Evolutionary conservation across 2,888 invertebrate species (phyloP).

Genomic region (Hymenopus coronatus): DNA sequence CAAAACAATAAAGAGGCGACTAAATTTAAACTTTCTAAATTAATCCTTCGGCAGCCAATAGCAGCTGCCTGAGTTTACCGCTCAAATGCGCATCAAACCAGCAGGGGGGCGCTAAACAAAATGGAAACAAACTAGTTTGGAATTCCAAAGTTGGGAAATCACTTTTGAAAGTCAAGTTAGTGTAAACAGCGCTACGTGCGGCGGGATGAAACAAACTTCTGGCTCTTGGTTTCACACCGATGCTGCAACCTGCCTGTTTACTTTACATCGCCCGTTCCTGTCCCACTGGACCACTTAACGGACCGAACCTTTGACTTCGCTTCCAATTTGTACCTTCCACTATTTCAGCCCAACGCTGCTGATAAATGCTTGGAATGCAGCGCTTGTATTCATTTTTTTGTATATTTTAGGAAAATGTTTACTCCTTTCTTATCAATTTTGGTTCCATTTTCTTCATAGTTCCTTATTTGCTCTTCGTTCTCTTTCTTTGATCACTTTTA

Average conservation of each 20-base stretch:
- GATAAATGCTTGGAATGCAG: no score
- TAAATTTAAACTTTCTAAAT: no score
- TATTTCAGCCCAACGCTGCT: neutral
- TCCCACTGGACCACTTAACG: neutral
- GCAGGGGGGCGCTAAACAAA: neutral
- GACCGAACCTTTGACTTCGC: neutral
- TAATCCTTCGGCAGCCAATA: no score
- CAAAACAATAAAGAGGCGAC: no score
- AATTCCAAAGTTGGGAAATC: neutral
- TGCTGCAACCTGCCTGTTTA: neutral
- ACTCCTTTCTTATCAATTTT: no score
- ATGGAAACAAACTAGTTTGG: neutral
- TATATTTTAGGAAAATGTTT: no score
- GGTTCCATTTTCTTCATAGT: no score
- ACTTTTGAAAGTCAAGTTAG: neutral
- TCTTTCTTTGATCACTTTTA: no score
- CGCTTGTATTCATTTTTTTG: no score
- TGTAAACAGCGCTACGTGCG: neutral
- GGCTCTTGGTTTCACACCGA: neutral
- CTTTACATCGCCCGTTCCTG: neutral
- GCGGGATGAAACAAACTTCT: neutral
- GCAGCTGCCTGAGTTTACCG: no score
- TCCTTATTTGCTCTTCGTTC: no score
- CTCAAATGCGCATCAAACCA: neutral
- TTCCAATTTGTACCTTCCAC: neutral